Evolutionary conservation across 2,797 vertebrate species (phyloP).

Genomic region (Borostomias antarcticus): DNA sequence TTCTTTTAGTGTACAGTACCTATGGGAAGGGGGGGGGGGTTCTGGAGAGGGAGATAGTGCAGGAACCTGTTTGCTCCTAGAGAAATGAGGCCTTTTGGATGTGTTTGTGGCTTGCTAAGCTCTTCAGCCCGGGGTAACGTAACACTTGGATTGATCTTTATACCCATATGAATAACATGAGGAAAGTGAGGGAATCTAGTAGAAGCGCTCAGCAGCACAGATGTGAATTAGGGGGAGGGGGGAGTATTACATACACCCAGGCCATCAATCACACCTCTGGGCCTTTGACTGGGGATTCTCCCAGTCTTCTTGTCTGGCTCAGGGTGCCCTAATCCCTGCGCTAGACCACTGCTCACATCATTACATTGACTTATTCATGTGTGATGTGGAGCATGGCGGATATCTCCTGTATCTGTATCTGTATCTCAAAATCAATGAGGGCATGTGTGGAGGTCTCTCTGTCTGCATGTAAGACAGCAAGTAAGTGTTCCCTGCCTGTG

Average conservation of each 20-base stretch:
- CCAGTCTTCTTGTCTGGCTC: constrained; percentile 10
- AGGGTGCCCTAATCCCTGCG: constrained; percentile 30
- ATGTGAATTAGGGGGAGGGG: constrained; percentile 29
- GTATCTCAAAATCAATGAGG: constrained; percentile 32
- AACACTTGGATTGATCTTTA: constrained; percentile 31
- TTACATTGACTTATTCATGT: constrained; percentile 49
- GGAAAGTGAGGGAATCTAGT: constrained; percentile 19
- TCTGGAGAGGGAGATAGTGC: no score
- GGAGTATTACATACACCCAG: constrained; percentile 4
- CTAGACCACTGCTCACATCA: constrained; percentile 27
- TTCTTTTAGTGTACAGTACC: no score
- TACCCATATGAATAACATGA: constrained; percentile 17
- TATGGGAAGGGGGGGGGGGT: no score
- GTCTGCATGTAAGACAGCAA: constrained; percentile 50
- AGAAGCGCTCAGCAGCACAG: constrained; percentile 18
- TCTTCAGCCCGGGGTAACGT: no score
- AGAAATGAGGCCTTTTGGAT: no score
- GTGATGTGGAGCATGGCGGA: constrained; percentile 32
- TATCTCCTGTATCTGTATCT: constrained; percentile 40
- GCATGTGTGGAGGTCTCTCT: constrained; percentile 39
- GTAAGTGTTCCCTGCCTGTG: constrained; percentile 27
- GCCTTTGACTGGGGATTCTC: constrained; percentile 37
- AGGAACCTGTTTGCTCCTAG: no score
- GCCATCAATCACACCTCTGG: constrained; percentile 43
- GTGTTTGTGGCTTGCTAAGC: no score